A percentile compares a stretch with the other conserved stretches of the same genome.
These are phyloP conservation scores for Synergus gifuensis DNA, from an alignment of 2,888 invertebrate genomes.

Conservation along the genomic window DNA sequence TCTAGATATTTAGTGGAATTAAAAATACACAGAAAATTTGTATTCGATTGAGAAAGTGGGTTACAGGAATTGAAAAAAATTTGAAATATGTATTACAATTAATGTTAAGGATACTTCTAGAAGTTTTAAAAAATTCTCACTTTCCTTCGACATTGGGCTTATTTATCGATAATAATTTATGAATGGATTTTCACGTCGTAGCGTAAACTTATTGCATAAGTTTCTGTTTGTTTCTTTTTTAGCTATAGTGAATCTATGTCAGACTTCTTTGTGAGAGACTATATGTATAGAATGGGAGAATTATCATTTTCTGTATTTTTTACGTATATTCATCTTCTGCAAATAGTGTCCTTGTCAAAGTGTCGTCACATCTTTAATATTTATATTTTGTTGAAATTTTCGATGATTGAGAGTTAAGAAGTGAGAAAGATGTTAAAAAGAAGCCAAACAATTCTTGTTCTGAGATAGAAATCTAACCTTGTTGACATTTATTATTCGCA, in stretches of 20 bases:
- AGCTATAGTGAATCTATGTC: not conserved
- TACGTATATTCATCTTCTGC: not conserved
- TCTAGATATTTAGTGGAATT: not conserved
- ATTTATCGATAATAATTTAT: not conserved
- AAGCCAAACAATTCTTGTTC: not conserved
- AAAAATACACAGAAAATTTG: not conserved
- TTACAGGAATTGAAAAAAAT: not conserved
- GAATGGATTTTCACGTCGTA: not conserved
- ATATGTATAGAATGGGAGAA: not conserved
- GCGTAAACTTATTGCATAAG: not conserved
- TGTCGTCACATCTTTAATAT: conserved; percentile 13
- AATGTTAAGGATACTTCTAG: no score
- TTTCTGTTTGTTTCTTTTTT: not conserved
- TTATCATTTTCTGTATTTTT: conserved; percentile 23
- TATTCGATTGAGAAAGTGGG: not conserved
- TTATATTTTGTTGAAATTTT: not conserved
- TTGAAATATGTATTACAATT: not conserved
- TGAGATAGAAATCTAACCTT: not conserved
- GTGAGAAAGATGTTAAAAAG: not conserved
- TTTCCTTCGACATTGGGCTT: not conserved
- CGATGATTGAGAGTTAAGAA: not conserved
- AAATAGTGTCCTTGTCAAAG: conserved; percentile 25
- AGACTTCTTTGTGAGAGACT: not conserved
- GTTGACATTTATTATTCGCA: not conserved
- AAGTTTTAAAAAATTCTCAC: not conserved